These are phyloP conservation scores for Melozone crissalis DNA, from an alignment of 2,113 vertebrate species.

Conservation along the genomic window DNA sequence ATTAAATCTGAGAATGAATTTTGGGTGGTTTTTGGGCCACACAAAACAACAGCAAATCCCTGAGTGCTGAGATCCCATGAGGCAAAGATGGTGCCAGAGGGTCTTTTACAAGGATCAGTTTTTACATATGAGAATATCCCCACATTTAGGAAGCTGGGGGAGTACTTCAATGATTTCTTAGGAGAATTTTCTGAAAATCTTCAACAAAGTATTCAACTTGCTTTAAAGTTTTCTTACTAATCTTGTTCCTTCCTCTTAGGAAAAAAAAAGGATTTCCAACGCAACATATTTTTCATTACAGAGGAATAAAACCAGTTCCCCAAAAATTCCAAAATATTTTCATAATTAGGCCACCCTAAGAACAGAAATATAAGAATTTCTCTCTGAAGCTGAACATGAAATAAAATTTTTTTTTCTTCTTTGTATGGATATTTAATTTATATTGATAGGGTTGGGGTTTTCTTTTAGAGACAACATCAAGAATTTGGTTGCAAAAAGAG, in stretches of 20 bases:
- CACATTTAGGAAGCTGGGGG: neutral
- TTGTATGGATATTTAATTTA: neutral
- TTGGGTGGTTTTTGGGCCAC: neutral
- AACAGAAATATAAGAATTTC: neutral
- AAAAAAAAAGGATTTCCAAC: rapidly evolving
- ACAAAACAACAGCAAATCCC: neutral
- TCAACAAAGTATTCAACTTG: neutral
- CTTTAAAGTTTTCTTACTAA: neutral
- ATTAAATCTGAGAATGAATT: neutral
- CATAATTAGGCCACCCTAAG: neutral
- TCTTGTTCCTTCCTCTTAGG: neutral
- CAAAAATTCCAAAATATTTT: neutral
- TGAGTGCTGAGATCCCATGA: rapidly evolving
- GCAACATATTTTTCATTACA: neutral
- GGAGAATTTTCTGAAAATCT: neutral
- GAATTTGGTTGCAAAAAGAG: neutral
- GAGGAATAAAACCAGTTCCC: neutral
- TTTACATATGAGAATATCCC: neutral
- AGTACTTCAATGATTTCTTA: neutral
- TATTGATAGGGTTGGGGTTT: neutral
- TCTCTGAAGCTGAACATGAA: neutral
- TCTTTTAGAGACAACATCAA: neutral
- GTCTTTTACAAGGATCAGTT: neutral
- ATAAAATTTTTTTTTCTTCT: neutral
- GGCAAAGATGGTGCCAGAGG: neutral